Evolutionary conservation across 2,113 vertebrate species (phyloP).

Genomic region (Megaceryle maxima): DNA sequence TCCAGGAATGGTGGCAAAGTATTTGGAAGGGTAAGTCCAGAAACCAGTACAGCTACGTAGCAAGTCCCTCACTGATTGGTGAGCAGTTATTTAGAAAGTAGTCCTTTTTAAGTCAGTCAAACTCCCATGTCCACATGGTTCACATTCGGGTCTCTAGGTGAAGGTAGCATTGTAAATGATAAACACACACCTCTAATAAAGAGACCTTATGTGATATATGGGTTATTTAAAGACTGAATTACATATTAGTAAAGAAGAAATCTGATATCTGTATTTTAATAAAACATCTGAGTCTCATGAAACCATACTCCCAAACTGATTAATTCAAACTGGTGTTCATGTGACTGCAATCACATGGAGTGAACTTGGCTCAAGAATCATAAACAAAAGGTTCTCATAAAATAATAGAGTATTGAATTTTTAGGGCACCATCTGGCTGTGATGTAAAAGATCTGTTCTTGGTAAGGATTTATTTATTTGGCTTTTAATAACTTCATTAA

Average conservation of each 20-base stretch:
- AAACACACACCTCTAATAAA: not conserved
- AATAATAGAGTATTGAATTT: constrained; percentile 19
- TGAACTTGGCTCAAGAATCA: not conserved
- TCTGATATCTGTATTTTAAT: not conserved
- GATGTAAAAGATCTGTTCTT: not conserved
- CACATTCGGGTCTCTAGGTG: not conserved
- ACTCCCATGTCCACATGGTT: not conserved
- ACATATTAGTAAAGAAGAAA: not conserved
- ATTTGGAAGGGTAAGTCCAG: not conserved
- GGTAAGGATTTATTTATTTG: not conserved
- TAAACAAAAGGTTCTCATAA: constrained; percentile 34
- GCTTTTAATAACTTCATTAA: not conserved
- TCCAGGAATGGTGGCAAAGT: not conserved
- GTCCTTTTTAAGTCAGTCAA: not conserved
- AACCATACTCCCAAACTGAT: not conserved
- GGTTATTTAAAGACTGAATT: constrained; percentile 17
- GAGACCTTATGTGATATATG: not conserved
- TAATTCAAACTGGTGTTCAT: not conserved
- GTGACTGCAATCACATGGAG: not conserved
- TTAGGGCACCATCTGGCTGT: constrained; percentile 24
- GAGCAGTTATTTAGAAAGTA: not conserved
- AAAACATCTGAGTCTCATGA: constrained; percentile 14
- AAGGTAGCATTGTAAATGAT: not conserved
- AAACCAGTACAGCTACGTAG: not conserved
- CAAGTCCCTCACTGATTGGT: not conserved